A percentile compares a stretch with the other conserved stretches of the same genome.
phyloP scores from a whole-genome alignment of 2,888 invertebrate species.

The Macroteleia sp. region DNA sequence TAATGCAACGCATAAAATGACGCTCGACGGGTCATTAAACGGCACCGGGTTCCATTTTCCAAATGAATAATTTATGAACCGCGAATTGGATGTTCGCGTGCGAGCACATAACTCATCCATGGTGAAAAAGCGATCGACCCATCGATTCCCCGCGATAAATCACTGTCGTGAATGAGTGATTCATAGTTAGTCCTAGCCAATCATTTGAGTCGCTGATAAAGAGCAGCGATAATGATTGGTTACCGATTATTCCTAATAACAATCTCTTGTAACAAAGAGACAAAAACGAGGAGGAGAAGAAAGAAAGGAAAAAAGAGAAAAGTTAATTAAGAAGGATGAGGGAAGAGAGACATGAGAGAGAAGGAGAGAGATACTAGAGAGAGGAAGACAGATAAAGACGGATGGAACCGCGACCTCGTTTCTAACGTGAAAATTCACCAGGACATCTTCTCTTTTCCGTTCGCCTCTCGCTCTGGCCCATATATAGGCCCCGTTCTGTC shows the following conservation, averaged over 20 bases:
- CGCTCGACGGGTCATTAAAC: slow-evolving; percentile 26
- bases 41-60: slow-evolving; percentile 39
- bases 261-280: too few species aligned
- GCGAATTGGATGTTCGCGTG: slow-evolving; percentile 21
- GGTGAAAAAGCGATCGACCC: slow-evolving; percentile 15
- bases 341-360: not conserved
- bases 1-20: too few species aligned
- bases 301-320: too few species aligned
- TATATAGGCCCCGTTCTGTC: slow-evolving; percentile 40
- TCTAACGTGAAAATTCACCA: slow-evolving; percentile 57
- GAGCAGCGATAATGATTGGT: not conserved
- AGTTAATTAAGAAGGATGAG: too few species aligned
- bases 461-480: slow-evolving; percentile 53
- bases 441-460: slow-evolving; percentile 56
- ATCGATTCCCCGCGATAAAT: slow-evolving; percentile 16
- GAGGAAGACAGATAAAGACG: not conserved
- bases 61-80: slow-evolving; percentile 42
- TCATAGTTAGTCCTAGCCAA: slow-evolving; percentile 23
- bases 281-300: too few species aligned
- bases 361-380: not conserved
- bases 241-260: slow-evolving; percentile 40
- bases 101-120: slow-evolving; percentile 20
- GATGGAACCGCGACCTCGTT: slow-evolving; percentile 41
- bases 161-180: slow-evolving; percentile 12
- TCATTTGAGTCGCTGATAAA: slow-evolving; percentile 7